Evolutionary conservation across 1,140 invertebrate species (phyloP).

Genomic region (Gryon sp.): DNA sequence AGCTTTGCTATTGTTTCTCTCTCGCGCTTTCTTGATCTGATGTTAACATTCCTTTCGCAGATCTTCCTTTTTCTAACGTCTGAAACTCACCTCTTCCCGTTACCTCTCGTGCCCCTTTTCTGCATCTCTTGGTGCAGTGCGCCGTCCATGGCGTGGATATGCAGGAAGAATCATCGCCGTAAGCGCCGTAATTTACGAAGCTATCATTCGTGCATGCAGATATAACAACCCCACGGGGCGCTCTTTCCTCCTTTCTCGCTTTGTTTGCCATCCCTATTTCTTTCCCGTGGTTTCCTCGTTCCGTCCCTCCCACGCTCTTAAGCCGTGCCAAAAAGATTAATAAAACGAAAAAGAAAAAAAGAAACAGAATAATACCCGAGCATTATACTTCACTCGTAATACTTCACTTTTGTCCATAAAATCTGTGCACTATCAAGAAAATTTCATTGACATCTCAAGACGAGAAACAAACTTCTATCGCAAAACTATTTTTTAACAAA

Average conservation of each 20-base stretch:
- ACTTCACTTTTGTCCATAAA: too few relatives aligned
- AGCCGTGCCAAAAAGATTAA: background rate
- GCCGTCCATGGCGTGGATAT: slow-evolving; percentile 48
- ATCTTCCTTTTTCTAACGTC: slow-evolving; percentile 44
- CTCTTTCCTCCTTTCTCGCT: slow-evolving; percentile 53
- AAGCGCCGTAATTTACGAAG: slow-evolving; percentile 76
- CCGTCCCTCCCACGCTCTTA: slow-evolving; percentile 39
- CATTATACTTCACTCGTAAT: too few relatives aligned
- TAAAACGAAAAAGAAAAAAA: too few relatives aligned
- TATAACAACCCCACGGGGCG: slow-evolving; percentile 65
- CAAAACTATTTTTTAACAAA: too few relatives aligned
- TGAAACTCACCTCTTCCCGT: slow-evolving; percentile 17
- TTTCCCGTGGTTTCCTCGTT: slow-evolving; percentile 21
- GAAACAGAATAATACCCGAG: too few relatives aligned
- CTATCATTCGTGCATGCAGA: slow-evolving; percentile 76
- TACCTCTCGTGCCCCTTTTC: slow-evolving; percentile 7
- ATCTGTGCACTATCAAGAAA: too few relatives aligned
- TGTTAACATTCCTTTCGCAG: slow-evolving; percentile 56
- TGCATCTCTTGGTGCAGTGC: slow-evolving; percentile 51
- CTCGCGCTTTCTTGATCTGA: slow-evolving; percentile 63
- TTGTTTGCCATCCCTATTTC: slow-evolving; percentile 29
- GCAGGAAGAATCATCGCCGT: slow-evolving; percentile 69
- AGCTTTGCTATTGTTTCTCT: slow-evolving; percentile 63
- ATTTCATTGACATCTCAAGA: too few relatives aligned
- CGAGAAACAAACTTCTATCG: too few relatives aligned